Evolutionary conservation across 92 coral and sea anemone genomes (phyloP).

Genomic region (Zoanthus sansibaricus): DNA sequence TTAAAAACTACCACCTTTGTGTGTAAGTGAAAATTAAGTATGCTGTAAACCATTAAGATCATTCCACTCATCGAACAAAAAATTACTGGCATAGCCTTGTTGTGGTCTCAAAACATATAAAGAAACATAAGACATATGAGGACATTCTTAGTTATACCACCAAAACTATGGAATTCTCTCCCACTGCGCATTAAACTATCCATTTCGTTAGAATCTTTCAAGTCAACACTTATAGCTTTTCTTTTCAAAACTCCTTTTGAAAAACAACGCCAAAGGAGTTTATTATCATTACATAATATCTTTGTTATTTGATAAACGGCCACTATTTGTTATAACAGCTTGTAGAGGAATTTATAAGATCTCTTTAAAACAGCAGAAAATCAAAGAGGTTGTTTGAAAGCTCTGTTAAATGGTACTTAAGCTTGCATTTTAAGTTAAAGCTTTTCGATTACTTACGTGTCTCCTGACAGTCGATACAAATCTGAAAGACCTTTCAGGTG

Average conservation of each 20-base stretch:
- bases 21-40: background rate
- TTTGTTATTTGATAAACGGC: no score
- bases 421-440: no score
- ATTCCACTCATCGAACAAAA: no score
- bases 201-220: background rate
- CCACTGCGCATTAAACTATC: background rate
- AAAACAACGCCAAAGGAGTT: no score
- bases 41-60: background rate
- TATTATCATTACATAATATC: no score
- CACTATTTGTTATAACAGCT: no score
- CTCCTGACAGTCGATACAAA: conserved; percentile 88
- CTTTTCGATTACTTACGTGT: conserved; percentile 74
- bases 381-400: no score
- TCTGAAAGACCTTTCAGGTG: conserved; percentile 93
- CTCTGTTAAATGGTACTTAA: no score
- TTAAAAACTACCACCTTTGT: background rate
- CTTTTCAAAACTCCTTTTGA: background rate
- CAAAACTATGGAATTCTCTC: background rate
- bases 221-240: background rate
- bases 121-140: no score
- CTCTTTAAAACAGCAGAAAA: no score
- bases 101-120: background rate
- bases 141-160: background rate
- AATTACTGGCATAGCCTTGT: background rate
- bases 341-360: no score